Base-by-base conservation (phyloP, 2,888 invertebrate genomes). In the Volucella zonaria region DNA sequence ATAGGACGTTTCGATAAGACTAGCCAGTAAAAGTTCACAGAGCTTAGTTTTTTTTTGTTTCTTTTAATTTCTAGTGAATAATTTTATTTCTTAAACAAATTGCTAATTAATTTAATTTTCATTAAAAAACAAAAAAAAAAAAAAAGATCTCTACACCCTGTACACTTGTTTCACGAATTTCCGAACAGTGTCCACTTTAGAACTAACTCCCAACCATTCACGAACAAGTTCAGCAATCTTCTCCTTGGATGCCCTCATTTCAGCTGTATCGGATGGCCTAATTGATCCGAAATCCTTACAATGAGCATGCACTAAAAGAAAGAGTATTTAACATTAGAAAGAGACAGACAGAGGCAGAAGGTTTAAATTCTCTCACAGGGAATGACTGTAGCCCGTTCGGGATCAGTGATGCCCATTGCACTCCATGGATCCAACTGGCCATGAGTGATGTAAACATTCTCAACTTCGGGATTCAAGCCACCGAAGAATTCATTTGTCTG, bases 391-490 rank as follows among this genome's bases (percentile, higher is more conserved):
- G 90, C 90, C 14, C 88, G 88, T 2, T 89, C 87, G 1, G 61
- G 62, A 2, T 91, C 90, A 11, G 90, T 88, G 8, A 92, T 89
- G 8, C 94, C 93, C 81, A 93, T 90, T 4, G 92, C 88, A 88
- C 92, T 92, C 94, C 94, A 94, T 31, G 94, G 94, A 90, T 94
- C 94, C 12, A 93, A 87, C 61, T 90, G 90, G 1, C 94, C 94
- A 80, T 94, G 93, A 3, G 93, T 92, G 87, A 93, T 93, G 45
- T 93, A 92, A 1, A 94, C 92, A 82, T 93, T 93, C 15, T 90
- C 91, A 0, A 93, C 91, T 3, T 92, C 89, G 0, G 93, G 93
- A 31, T 89, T 87, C 59, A 90, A 83, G 47, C 93, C 93, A 45
- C 93, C 94, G 87, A 93, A 94, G 70, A 91, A 87, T 0, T 87